Base-by-base conservation (phyloP, 2,113 vertebrate species). In the Phocoena phocoena region DNA sequence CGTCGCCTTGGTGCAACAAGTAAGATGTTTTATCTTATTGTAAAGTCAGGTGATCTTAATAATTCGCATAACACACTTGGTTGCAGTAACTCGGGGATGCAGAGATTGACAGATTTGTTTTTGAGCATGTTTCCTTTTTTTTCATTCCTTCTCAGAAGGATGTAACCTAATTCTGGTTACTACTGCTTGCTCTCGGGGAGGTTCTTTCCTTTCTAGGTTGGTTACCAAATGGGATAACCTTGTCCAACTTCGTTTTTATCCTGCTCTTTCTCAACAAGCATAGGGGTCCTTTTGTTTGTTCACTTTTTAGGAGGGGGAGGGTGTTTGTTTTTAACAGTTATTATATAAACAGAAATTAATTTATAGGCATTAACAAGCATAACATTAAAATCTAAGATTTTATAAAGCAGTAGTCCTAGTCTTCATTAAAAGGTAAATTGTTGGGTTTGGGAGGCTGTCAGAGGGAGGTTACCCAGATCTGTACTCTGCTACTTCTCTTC, bases 1-100 rank as follows among this genome's bases (percentile, higher is more conserved):
- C 99, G 99, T 53, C 99, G 99, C 74, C 99, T 99, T 96, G 99
- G 99, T 98, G 99, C 99, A 96, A 99, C 99, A 97, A 99, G 99
- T 99, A 99, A 99, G 99, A 67, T 44, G 93, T 94, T 88, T 87
- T 92, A 73, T 94, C 77, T 50, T 97, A 97, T 97, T 90, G 65
- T 87, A 82, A 92, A 95, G 58, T 94, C 88, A 97, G 93, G 91
- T 97, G 97, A 97, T 93, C 79, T 97, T 97, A 95, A 93, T 97
- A 95, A 88, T 97, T 62, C 44, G 76, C 82, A 95, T 97, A 97
- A 96, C 92, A 90, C 88, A 95, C 41, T 91, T 94, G 85, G 25
- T 97, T 94, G 91, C 26, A 55, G 55, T 84, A 82, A 68, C 83
- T 96, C 96, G 47, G 68, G 77, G 41, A 89, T 97, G 67, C 65